These are phyloP conservation scores for Acrobasis repandana DNA, from an alignment of 2,888 invertebrate species.

Conservation along the genomic window DNA sequence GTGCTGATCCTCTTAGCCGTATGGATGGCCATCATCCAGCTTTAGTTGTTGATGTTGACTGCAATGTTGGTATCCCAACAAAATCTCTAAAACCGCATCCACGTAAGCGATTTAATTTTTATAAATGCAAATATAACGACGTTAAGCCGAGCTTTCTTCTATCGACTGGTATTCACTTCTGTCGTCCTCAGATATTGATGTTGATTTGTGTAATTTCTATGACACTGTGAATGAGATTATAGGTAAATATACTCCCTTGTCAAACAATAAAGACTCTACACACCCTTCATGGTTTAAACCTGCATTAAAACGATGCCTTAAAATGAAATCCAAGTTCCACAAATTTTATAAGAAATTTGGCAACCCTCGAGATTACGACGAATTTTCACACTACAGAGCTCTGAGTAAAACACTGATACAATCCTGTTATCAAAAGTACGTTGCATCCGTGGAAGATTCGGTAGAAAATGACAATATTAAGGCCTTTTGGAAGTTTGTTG, in stretches of 20 bases:
- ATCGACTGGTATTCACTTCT: too few relatives aligned
- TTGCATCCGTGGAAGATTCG: not conserved
- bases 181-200: too few relatives aligned
- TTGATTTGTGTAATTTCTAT: too few relatives aligned
- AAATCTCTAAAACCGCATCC: not conserved
- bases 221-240: too few relatives aligned
- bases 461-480: not conserved
- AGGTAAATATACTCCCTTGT: too few relatives aligned
- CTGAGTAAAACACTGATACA: not conserved
- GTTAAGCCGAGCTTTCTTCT: too few relatives aligned
- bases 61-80: not conserved
- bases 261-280: not conserved
- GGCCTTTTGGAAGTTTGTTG: not conserved
- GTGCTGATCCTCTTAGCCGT: too few relatives aligned
- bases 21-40: not conserved
- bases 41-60: not conserved
- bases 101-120: too few relatives aligned
- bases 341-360: not conserved
- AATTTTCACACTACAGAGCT: not conserved
- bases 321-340: not conserved
- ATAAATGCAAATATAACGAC: too few relatives aligned
- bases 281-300: not conserved
- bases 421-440: not conserved
- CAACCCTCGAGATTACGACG: not conserved
- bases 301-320: not conserved